phyloP scores from a whole-genome alignment of 2,113 vertebrate genomes.

The Parus major region DNA sequence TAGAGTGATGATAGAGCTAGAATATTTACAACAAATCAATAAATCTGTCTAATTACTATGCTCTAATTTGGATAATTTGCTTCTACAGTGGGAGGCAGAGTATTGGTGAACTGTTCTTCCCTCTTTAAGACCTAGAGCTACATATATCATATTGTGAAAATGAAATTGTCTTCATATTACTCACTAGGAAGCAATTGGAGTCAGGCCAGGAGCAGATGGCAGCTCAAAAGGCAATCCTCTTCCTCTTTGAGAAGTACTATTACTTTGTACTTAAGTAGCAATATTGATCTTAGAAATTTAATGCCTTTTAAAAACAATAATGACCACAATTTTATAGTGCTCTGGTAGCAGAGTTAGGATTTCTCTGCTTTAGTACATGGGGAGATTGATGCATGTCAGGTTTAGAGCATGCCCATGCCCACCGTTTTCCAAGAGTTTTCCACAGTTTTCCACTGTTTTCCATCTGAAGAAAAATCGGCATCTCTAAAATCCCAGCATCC shows the following conservation, averaged over 20 bases:
- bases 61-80: constrained; percentile 21
- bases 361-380: background rate
- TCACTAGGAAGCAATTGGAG: constrained; percentile 50
- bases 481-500: background rate
- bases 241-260: constrained; percentile 37
- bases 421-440: background rate
- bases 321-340: background rate
- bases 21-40: constrained; percentile 45
- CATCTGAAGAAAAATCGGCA: background rate
- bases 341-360: background rate
- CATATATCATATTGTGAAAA: constrained; percentile 53
- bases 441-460: background rate
- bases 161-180: constrained; percentile 49
- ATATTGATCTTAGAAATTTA: constrained; percentile 35
- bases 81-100: constrained; percentile 5
- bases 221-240: constrained; percentile 65
- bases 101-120: constrained; percentile 30
- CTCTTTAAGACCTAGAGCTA: constrained; percentile 21
- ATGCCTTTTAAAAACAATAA: constrained; percentile 9
- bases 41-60: constrained; percentile 27
- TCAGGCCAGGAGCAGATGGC: constrained; percentile 64
- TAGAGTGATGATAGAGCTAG: background rate
- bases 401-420: background rate
- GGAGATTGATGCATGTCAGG: background rate
- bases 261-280: constrained; percentile 29